Evolutionary conservation across 1,140 invertebrate genomes (phyloP), one percentile per base, ranked within the genome.

Genomic region (Euschistus heros): DNA sequence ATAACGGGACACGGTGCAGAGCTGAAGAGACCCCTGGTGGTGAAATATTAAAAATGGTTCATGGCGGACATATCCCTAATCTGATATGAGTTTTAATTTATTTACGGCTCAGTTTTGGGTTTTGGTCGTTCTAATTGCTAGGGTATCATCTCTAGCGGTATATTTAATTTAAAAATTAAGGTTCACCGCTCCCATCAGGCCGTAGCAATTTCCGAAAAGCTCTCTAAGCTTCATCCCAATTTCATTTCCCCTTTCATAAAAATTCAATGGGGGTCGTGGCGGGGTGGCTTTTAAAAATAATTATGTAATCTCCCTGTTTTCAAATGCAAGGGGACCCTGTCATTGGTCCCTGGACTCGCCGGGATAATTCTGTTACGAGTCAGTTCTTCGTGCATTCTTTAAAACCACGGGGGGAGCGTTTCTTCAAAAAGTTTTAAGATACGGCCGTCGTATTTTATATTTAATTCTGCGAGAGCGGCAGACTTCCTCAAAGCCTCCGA

Each of bases 281-380:
- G 50, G 63, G 63, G 46, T 42, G 37, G 59, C 59, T 61, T 61
- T 61, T 61, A 61, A 61, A 61, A 61, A 61, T 61, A 61, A 61
- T 61, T 61, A 61, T 42, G 37, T 61, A 61, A 61, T 61, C 59
- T 20, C 13, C 18, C 59, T 61, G 30, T 61, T 61, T 61, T 42
- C 3, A 61, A 61, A 61, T 61, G n/a, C 42, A 61, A 30, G 33
- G 37, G 37, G 59, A 14, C 55, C 24, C 22, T 24, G 17, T 24
- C 55, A 18, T 24, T 24, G 26, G n/a, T 50, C 47, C 47, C 5
- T 22, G 47, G n/a, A 50, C n/a, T 6, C 47, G 8, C 10, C 47
- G 2, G n/a, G 22, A 50, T 50, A 18, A 18, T 50, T 18, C 22
- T 50, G 22, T 18, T 18, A 22, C 47, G 47, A 50, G n/a, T 22